These are phyloP conservation scores for Drosophila paramelanica DNA, from an alignment of 2,888 invertebrate genomes.

Conservation along the genomic window DNA sequence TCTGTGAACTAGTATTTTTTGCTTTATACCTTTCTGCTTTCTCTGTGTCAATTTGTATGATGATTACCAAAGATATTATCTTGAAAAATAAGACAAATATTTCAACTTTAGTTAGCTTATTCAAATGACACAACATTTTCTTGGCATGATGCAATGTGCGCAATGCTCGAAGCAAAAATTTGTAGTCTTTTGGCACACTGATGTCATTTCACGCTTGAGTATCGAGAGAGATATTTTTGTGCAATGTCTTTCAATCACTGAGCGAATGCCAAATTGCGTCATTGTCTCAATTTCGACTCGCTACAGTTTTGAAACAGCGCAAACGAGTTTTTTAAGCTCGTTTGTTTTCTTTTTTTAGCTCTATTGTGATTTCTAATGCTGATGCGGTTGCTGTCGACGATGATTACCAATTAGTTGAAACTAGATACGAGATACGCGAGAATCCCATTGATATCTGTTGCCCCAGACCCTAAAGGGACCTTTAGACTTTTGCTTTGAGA, in stretches of 20 bases:
- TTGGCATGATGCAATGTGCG: slow-evolving; percentile 29
- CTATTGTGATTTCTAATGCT: slow-evolving; percentile 29
- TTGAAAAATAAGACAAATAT: too few species aligned
- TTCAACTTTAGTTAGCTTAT: background rate
- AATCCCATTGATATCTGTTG: slow-evolving; percentile 32
- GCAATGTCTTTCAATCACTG: slow-evolving; percentile 46
- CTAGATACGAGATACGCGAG: slow-evolving; percentile 21
- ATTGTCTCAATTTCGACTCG: slow-evolving; percentile 22
- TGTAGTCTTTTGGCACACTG: slow-evolving; percentile 1
- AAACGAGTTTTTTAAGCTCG: slow-evolving; percentile 60
- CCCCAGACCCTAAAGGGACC: slow-evolving; percentile 11
- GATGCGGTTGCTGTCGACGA: slow-evolving; percentile 12
- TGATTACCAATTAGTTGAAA: slow-evolving; percentile 67
- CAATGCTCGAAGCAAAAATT: background rate
- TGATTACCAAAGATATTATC: too few species aligned
- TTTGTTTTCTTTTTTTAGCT: slow-evolving; percentile 33
- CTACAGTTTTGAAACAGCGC: slow-evolving; percentile 12
- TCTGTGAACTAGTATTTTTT: background rate
- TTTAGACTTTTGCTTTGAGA: slow-evolving; percentile 2
- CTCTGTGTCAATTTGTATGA: background rate
- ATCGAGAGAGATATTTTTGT: slow-evolving; percentile 30
- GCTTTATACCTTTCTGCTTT: background rate
- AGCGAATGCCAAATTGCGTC: slow-evolving; percentile 41
- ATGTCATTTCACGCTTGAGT: slow-evolving; percentile 53
- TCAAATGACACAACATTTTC: slow-evolving; percentile 3